Base-by-base conservation (phyloP, 2,797 vertebrate species). In the Crax fasciolata region DNA sequence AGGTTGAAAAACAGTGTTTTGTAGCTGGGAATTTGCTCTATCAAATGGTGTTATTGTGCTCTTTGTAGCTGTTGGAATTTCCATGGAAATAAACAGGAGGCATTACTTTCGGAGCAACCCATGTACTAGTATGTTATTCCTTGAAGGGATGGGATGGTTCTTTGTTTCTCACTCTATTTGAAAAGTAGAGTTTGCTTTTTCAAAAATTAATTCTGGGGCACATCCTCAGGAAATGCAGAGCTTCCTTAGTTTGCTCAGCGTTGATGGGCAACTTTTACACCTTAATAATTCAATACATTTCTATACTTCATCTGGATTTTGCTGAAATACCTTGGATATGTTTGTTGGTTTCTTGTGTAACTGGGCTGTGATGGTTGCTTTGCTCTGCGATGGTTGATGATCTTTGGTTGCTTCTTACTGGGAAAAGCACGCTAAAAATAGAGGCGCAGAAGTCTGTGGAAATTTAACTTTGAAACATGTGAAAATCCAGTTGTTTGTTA, bases 401-500 rank as follows among this genome's bases (percentile, higher is more conserved):
- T 90, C 80, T 93, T 75, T 92, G 61, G 55, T 71, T 65, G 41
- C 44, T 57, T 76, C 77, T 77, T 79, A 84, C 52, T 74, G 74
- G 28, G 67, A 84, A 68, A 92, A 49, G n/a, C 15, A 0, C 52
- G 21, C 71, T 94, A 92, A 94, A 96, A 94, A 89, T 71, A 83
- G 74, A 94, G 59, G 66, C 1, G 0, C 46, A 75, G 71, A 94
- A 95, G 67, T 83, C 67, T 80, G 71, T 87, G 89, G 85, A 96
- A 86, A 68, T 84, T 21, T 1, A 93, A 84, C 57, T 82, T 78
- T 35, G 68, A 82, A 92, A 80, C 41, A 44, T 66, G 59, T 83
- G 89, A 95, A 87, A 92, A 90, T 93, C 86, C 89, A 91, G 25
- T 88, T 94, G 84, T 95, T 93, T 79, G 54, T 91, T 84, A 91